phyloP scores from a whole-genome alignment of 2,888 invertebrate species.

The Erebia palarica region DNA sequence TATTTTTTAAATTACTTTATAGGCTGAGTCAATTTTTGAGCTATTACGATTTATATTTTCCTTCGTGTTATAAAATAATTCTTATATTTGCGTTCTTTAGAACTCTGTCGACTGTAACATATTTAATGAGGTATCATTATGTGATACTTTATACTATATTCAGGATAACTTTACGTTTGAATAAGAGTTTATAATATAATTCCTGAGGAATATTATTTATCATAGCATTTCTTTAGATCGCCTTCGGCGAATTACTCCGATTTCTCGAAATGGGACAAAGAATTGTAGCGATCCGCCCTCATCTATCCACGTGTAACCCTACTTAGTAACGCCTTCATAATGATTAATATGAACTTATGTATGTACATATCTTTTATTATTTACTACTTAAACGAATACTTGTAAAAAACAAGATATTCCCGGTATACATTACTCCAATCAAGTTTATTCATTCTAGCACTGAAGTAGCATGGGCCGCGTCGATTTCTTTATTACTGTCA shows the following conservation, averaged over 20 bases:
- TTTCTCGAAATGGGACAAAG: not conserved
- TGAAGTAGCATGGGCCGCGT: no score
- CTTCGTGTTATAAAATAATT: not conserved
- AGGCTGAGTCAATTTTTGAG: not conserved
- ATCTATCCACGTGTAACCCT: no score
- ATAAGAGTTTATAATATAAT: not conserved
- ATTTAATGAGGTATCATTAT: not conserved
- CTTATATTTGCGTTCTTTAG: not conserved
- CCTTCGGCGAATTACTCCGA: not conserved
- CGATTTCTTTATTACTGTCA: no score
- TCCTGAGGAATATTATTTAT: not conserved
- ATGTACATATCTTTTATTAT: no score
- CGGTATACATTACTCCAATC: no score
- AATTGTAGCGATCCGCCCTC: not conserved
- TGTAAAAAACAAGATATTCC: no score
- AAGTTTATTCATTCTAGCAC: no score
- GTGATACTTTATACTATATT: no score
- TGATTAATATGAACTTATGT: no score
- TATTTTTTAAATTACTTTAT: conserved; percentile 46
- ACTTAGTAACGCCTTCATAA: no score
- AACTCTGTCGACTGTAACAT: not conserved
- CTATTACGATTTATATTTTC: not conserved
- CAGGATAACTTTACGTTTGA: not conserved
- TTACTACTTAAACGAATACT: no score
- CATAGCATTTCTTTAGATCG: not conserved